Conservation (phyloP, 2,888 invertebrate genomes). For the Cantharis nigra region DNA sequence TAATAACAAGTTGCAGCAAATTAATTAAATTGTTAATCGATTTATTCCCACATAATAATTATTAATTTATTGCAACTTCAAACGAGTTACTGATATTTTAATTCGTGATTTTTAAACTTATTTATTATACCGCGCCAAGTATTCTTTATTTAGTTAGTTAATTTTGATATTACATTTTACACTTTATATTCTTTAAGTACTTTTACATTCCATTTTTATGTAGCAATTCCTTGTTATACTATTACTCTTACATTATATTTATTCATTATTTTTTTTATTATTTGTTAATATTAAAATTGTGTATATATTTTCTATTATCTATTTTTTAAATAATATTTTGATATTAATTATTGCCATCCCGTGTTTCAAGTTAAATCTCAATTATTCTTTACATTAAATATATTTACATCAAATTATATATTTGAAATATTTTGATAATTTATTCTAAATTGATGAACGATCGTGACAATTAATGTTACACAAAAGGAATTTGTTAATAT, state of each 20-base stretch:
- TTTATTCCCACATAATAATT: not conserved
- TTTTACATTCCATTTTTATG: not conserved
- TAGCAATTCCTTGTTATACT: not conserved
- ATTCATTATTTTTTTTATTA: not conserved
- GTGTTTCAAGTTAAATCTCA: not conserved
- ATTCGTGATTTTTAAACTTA: not conserved
- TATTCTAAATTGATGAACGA: not conserved
- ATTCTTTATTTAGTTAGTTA: constrained; percentile 3
- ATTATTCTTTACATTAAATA: not conserved
- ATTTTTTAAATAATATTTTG: not conserved
- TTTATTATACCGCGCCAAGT: constrained; percentile 5
- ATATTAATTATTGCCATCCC: not conserved
- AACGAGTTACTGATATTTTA: constrained; percentile 11
- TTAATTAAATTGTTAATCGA: not conserved
- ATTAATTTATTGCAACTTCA: constrained; percentile 1
- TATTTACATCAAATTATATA: not conserved
- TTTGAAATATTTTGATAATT: not conserved
- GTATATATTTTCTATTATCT: not conserved
- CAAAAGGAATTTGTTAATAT: not conserved
- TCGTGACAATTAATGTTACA: not conserved
- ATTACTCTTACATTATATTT: not conserved
- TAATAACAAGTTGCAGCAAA: not conserved
- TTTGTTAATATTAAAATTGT: not conserved
- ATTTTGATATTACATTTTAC: constrained; percentile 1
- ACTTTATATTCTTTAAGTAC: not conserved